These are phyloP conservation scores for Lytechinus pictus DNA, from an alignment of 35 echinoderm and acorn worm species.

Conservation along the genomic window DNA sequence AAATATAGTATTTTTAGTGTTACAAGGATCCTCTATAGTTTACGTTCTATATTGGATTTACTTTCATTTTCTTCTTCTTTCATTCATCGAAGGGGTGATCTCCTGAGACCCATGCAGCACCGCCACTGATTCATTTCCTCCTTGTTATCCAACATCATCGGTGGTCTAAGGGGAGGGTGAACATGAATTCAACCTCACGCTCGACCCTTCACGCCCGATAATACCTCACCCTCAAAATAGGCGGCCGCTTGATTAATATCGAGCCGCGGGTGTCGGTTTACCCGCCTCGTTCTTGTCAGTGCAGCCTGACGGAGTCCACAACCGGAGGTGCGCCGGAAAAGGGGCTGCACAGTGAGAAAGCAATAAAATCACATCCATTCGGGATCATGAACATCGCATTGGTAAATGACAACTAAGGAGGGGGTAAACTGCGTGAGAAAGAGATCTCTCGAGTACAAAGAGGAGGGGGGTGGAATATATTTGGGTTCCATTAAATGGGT, in stretches of 20 bases:
- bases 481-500: background rate
- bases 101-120: too few relatives aligned
- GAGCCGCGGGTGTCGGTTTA: constrained; percentile 1
- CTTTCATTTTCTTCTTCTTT: too few relatives aligned
- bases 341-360: background rate
- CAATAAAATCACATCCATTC: background rate
- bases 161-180: background rate
- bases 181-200: constrained; percentile 27
- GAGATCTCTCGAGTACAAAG: background rate
- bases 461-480: background rate
- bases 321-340: background rate
- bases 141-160: background rate
- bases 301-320: background rate
- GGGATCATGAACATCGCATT: background rate
- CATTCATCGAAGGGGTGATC: too few relatives aligned
- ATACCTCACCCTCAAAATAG: background rate
- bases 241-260: constrained; percentile 37
- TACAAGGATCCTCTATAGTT: too few relatives aligned
- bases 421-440: background rate
- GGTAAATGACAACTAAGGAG: background rate
- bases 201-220: constrained; percentile 20
- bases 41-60: too few relatives aligned
- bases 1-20: too few relatives aligned
- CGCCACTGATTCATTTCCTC: background rate
- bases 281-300: background rate